phyloP scores from a whole-genome alignment of 2,113 vertebrate species.

The Bujurquina vittata region DNA sequence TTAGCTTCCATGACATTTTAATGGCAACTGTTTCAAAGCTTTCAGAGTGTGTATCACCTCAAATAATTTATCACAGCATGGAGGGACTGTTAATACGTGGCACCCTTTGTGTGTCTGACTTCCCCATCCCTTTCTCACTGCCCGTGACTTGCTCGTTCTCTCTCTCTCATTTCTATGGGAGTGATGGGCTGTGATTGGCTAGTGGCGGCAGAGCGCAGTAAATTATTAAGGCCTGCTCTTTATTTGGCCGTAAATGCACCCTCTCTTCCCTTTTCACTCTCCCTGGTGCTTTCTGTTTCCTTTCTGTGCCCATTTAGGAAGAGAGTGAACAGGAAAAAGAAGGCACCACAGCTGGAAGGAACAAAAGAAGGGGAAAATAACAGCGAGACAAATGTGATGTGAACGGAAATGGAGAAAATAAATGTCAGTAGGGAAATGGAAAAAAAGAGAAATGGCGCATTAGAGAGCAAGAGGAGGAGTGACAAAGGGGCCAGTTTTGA shows the following conservation, averaged over 20 bases:
- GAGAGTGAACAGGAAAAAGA: slow-evolving; percentile 51
- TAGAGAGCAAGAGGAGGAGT: not conserved
- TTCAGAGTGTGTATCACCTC: slow-evolving; percentile 26
- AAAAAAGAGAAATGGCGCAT: slow-evolving; percentile 20
- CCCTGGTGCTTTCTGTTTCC: slow-evolving; percentile 49
- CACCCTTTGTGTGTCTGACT: not conserved
- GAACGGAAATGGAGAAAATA: slow-evolving; percentile 25
- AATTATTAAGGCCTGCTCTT: slow-evolving; percentile 76
- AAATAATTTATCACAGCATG: slow-evolving; percentile 47
- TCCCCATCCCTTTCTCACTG: slow-evolving; percentile 1
- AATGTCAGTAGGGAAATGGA: slow-evolving; percentile 32
- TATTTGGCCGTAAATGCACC: slow-evolving; percentile 66
- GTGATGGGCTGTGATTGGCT: slow-evolving; percentile 62
- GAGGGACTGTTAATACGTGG: slow-evolving; percentile 8
- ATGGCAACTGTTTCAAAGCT: slow-evolving; percentile 25
- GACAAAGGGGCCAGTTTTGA: slow-evolving; percentile 15
- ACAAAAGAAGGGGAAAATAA: slow-evolving; percentile 30
- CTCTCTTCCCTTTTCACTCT: slow-evolving; percentile 16
- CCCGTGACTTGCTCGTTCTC: not conserved
- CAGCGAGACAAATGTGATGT: slow-evolving; percentile 47
- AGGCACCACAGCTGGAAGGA: slow-evolving; percentile 7
- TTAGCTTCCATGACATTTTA: slow-evolving; percentile 14
- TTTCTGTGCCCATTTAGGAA: slow-evolving; percentile 55
- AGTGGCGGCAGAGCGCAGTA: slow-evolving; percentile 67
- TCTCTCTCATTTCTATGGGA: slow-evolving; percentile 49